Conservation (phyloP, 1,140 invertebrate species). For the Cardiocondyla obscurior region DNA sequence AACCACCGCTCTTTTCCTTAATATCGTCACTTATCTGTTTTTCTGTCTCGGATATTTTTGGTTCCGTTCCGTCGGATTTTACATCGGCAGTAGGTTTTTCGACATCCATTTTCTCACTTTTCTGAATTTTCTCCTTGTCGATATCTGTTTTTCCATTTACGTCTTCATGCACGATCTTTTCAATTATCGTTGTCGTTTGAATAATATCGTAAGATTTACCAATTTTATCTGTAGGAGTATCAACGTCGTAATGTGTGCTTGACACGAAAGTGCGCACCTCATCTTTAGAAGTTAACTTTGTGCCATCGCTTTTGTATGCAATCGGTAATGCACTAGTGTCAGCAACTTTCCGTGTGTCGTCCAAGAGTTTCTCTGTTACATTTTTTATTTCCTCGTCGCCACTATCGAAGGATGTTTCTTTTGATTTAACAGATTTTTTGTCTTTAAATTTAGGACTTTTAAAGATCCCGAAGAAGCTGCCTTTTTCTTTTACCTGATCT, state of each 20-base stretch:
- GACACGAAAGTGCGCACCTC: constrained; percentile 64
- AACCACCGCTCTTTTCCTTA: constrained; percentile 74
- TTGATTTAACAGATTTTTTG: constrained; percentile 68
- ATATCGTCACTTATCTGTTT: constrained; percentile 29
- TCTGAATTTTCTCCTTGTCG: constrained; percentile 23
- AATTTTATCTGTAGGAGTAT: constrained; percentile 68
- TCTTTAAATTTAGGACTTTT: constrained; percentile 73
- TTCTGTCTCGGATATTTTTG: not conserved
- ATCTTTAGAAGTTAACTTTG: constrained; percentile 15
- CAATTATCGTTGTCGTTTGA: constrained; percentile 1
- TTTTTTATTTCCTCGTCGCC: constrained; percentile 74
- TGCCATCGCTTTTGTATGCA: not conserved
- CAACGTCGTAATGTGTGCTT: constrained; percentile 45
- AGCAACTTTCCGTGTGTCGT: constrained; percentile 69
- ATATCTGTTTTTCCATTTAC: constrained; percentile 48
- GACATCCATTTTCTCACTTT: not conserved
- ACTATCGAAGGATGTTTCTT: constrained; percentile 74
- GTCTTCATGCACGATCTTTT: constrained; percentile 24
- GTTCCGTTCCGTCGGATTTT: constrained; percentile 16
- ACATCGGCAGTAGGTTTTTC: not conserved
- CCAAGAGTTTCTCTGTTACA: constrained; percentile 70
- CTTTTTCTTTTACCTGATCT: constrained; percentile 59
- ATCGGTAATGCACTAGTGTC: constrained; percentile 37
- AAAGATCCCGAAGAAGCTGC: constrained; percentile 73
- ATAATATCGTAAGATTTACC: constrained; percentile 69